These are phyloP conservation scores for Apostichopus japonicus DNA, from an alignment of 35 echinoderm and acorn worm species.

Conservation along the genomic window DNA sequence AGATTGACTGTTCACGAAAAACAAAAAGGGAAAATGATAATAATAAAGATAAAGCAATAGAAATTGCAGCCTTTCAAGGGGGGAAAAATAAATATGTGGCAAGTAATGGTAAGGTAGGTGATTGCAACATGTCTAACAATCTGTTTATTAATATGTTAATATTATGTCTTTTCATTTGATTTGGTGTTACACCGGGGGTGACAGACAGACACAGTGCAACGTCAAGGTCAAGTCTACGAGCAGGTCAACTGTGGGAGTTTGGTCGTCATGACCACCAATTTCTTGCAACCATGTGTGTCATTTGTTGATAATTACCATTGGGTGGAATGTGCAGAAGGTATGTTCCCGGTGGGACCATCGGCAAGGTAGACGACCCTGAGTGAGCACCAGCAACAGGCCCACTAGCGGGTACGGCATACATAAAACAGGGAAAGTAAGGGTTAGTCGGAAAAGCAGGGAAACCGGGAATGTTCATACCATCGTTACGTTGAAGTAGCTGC, in stretches of 20 bases:
- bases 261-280: constrained; percentile 15
- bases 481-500: constrained; percentile 45
- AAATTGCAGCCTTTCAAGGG: background rate
- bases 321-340: constrained; percentile 47
- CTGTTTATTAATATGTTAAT: no score
- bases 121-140: background rate
- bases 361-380: background rate
- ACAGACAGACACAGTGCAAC: no score
- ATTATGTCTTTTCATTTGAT: no score
- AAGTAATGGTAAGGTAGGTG: background rate
- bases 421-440: constrained; percentile 48
- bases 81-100: background rate
- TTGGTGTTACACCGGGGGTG: no score
- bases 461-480: constrained; percentile 38
- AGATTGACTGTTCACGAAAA: background rate
- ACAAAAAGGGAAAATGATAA: background rate
- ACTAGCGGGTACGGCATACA: constrained; percentile 39
- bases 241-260: background rate
- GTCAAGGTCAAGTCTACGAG: background rate
- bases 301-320: constrained; percentile 45
- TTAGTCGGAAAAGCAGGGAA: constrained; percentile 35
- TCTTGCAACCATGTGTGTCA: background rate
- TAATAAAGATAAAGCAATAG: background rate
- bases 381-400: background rate
- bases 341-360: constrained; percentile 36